Evolutionary conservation across 2,888 invertebrate species (phyloP).

Genomic region (Himalopsyche tibetana): DNA sequence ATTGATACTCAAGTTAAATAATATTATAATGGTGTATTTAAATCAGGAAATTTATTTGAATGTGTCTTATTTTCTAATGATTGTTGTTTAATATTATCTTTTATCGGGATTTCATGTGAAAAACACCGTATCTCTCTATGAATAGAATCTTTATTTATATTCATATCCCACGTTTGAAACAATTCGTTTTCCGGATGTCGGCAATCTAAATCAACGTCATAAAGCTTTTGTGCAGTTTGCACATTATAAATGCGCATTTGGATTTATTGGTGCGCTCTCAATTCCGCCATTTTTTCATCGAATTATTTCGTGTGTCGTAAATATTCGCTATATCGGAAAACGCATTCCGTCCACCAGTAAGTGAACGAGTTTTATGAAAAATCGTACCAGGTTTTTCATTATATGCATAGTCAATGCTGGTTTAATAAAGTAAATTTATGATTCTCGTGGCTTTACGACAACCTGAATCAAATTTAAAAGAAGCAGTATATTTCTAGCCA

Average conservation of each 20-base stretch:
- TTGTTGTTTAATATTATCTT: too few relatives aligned
- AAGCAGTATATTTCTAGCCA: too few relatives aligned
- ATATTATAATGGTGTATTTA: too few relatives aligned
- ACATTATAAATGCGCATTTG: conserved; percentile 61
- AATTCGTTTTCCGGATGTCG: not conserved
- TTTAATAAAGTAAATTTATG: too few relatives aligned
- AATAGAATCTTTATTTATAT: not conserved
- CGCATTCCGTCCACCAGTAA: conserved; percentile 32
- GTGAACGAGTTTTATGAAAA: conserved; percentile 21
- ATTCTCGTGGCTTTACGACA: too few relatives aligned
- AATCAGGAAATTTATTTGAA: too few relatives aligned
- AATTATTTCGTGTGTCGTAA: conserved; percentile 49
- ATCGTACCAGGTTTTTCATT: not conserved
- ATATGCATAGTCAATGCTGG: not conserved
- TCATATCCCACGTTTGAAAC: not conserved
- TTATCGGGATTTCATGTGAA: too few relatives aligned
- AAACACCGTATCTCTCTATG: too few relatives aligned
- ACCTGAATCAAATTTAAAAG: too few relatives aligned
- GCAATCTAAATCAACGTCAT: conserved; percentile 57
- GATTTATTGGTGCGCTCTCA: conserved; percentile 49
- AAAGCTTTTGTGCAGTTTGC: conserved; percentile 61
- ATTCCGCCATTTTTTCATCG: conserved; percentile 49
- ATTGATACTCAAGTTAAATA: too few relatives aligned
- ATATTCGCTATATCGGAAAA: conserved; percentile 55
- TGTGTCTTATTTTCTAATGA: too few relatives aligned